Evolutionary conservation across 2,797 vertebrate species (phyloP), one percentile per base, ranked within the genome.

Genomic region (Takifugu rubripes): DNA sequence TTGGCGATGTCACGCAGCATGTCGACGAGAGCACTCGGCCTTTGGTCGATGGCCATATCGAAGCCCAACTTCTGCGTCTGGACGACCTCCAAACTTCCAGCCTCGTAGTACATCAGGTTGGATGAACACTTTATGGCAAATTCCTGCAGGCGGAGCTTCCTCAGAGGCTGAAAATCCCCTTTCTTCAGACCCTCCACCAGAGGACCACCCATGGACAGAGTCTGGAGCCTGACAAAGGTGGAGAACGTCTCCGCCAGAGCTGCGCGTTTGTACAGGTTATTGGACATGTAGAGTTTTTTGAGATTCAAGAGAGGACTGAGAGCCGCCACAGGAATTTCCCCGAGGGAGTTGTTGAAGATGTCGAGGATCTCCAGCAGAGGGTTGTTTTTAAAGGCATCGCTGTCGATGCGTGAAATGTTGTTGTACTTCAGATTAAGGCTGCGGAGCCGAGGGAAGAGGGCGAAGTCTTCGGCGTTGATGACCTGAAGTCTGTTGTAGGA

Each of bases 271-370:
- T 93, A 95, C 15, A 92, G 79, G 67, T 95, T 95, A 68, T 95
- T 95, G 27, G 93, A 94, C 83, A 95, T 83, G 2, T 62, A 76
- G 49, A 95, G 67, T 14, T 36, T 1, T 42, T 64, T 80, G 2
- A 95, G 67, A 52, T 77, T 89, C n/a, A 15, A 16, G 1, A 95
- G 82, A 0, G 84, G 86, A 6, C 55, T 42, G 74, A 95, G 52
- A 0, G 89, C 88, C 29, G 25, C 60, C 3, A 83, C 78, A 2
- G 94, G 93, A 29, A 95, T 92, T 61, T 54, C 70, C 3, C 9
- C 14, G 25, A 94, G 67, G 25, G 92, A 93, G 74, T 94, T 94
- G 76, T 94, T 94, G 68, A 94, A 95, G 59, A 95, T 83, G 63
- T 83, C 53, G 0, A 95, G 79, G 6, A 86, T 11, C 71, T 93